Evolutionary conservation across 2,888 invertebrate species (phyloP).

Genomic region (Apotomis capreana): DNA sequence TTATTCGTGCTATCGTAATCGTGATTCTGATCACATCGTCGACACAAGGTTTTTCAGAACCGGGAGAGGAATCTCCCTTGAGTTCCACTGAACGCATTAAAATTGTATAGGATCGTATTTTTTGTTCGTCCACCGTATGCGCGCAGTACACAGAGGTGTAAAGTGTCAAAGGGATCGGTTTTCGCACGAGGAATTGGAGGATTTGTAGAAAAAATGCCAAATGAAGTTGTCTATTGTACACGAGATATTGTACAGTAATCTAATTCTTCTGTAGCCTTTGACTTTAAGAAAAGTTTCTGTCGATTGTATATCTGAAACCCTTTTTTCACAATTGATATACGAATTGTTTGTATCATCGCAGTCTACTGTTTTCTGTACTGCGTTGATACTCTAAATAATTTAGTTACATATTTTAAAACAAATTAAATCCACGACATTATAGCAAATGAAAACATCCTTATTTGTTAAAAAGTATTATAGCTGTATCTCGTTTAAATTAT

Average conservation of each 20-base stretch:
- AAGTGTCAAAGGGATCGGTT: conserved; percentile 14
- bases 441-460: too few species aligned
- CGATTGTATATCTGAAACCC: neutral
- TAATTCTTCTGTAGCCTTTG: neutral
- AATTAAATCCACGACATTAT: too few species aligned
- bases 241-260: neutral
- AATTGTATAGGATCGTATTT: conserved; percentile 75
- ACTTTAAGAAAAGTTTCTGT: neutral
- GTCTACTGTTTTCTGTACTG: too few species aligned
- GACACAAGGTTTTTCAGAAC: conserved; percentile 64
- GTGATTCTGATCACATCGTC: conserved; percentile 65
- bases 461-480: too few species aligned
- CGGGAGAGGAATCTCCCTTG: conserved; percentile 72
- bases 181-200: neutral
- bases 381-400: too few species aligned
- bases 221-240: neutral
- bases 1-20: conserved; percentile 53
- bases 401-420: too few species aligned
- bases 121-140: conserved; percentile 65
- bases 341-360: too few species aligned
- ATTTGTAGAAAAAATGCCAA: neutral
- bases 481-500: too few species aligned
- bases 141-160: conserved; percentile 50
- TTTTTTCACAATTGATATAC: neutral
- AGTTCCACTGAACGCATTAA: conserved; percentile 77